These are phyloP conservation scores for Parnassius smintheus DNA, from an alignment of 2,888 invertebrate genomes.

Conservation along the genomic window DNA sequence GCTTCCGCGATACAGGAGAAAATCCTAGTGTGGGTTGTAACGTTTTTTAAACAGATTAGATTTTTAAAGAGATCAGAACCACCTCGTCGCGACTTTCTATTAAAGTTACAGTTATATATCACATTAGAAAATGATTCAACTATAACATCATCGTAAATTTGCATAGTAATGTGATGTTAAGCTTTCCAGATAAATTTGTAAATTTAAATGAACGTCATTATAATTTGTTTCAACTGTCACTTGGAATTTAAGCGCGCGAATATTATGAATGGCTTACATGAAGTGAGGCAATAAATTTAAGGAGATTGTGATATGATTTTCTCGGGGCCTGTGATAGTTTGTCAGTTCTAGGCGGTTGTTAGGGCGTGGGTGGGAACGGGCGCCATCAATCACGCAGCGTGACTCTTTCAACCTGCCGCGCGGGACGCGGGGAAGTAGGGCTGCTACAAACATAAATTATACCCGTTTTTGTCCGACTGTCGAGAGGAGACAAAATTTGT, in stretches of 20 bases:
- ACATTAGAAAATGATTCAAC: no score
- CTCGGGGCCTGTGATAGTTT: conserved; percentile 64
- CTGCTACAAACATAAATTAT: conserved; percentile 69
- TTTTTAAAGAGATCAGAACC: no score
- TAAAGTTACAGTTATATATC: no score
- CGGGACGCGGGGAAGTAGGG: conserved; percentile 42
- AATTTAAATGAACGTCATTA: conserved; percentile 8
- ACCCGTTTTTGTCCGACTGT: conserved; percentile 65
- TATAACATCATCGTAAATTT: not conserved
- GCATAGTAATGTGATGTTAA: not conserved
- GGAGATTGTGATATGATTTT: conserved; percentile 63
- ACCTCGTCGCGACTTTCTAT: no score
- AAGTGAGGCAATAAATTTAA: conserved; percentile 57
- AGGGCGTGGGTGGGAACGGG: conserved; percentile 63
- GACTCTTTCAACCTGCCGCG: conserved; percentile 76
- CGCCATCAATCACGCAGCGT: conserved; percentile 75
- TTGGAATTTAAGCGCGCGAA: conserved; percentile 28
- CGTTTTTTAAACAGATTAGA: no score
- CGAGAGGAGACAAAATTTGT: conserved; percentile 70
- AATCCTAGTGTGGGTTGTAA: no score
- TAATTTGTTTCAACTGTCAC: conserved; percentile 24
- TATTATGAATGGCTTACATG: conserved; percentile 36
- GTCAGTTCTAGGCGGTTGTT: conserved; percentile 71
- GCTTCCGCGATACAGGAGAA: no score
- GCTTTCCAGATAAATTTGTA: conserved; percentile 3